A percentile compares a stretch with the other conserved stretches of the same genome.
phyloP scores from a whole-genome alignment of 1,140 invertebrate species.

The Diprion similis region DNA sequence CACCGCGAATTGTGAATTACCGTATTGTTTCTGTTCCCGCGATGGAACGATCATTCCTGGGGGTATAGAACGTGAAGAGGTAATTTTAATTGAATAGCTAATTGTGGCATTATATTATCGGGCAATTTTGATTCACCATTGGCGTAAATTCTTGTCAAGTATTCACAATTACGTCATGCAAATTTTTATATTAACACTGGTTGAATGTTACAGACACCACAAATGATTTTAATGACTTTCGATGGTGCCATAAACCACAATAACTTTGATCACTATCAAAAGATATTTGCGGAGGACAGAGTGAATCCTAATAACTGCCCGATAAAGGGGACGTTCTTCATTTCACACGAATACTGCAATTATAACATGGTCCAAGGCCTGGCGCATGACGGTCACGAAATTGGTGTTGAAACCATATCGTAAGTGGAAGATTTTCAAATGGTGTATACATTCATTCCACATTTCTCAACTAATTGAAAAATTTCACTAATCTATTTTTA shows the following conservation, averaged over 20 bases:
- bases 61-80: slow-evolving; percentile 79
- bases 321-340: slow-evolving; percentile 91
- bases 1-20: slow-evolving; percentile 76
- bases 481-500: background rate
- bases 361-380: slow-evolving; percentile 91
- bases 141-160: no score
- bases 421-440: slow-evolving; percentile 53
- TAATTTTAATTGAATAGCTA: slow-evolving; percentile 53
- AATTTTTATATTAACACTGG: background rate
- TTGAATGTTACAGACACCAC: slow-evolving; percentile 76
- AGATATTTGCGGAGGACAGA: slow-evolving; percentile 80
- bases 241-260: slow-evolving; percentile 93
- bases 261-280: slow-evolving; percentile 88
- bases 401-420: slow-evolving; percentile 89
- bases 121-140: no score
- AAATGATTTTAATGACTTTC: slow-evolving; percentile 93
- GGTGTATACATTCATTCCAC: background rate
- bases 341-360: slow-evolving; percentile 94
- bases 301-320: slow-evolving; percentile 90
- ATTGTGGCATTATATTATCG: background rate
- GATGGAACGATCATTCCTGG: slow-evolving; percentile 89
- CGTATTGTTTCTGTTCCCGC: slow-evolving; percentile 93
- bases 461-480: slow-evolving; percentile 8
- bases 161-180: background rate
- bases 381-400: slow-evolving; percentile 89